These are phyloP conservation scores for Protodeltote pygarga DNA, from an alignment of 2,888 invertebrate species.

Conservation along the genomic window DNA sequence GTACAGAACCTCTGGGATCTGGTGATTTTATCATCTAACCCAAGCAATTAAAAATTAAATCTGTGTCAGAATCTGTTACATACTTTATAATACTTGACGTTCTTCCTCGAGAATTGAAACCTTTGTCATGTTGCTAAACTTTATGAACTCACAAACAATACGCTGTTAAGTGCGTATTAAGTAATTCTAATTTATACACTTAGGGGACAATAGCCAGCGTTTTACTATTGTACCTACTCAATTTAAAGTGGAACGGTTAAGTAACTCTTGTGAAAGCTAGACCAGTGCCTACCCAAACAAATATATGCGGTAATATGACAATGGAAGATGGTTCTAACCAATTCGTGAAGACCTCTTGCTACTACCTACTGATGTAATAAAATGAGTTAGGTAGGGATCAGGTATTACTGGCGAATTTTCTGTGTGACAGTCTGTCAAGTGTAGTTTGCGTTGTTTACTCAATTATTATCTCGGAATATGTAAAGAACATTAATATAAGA, in stretches of 20 bases:
- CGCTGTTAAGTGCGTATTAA: slow-evolving; percentile 38
- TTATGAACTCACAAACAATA: slow-evolving; percentile 41
- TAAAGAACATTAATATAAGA: slow-evolving; percentile 4
- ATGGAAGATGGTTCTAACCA: slow-evolving; percentile 30
- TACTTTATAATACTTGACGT: background rate
- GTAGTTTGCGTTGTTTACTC: slow-evolving; percentile 21
- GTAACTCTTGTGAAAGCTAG: slow-evolving; percentile 50
- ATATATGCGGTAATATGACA: slow-evolving; percentile 49
- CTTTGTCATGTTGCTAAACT: slow-evolving; percentile 35
- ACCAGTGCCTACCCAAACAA: slow-evolving; percentile 36
- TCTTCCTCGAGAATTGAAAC: slow-evolving; percentile 23
- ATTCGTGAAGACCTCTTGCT: slow-evolving; percentile 17
- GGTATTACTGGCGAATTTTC: slow-evolving; percentile 9
- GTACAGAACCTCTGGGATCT: too few species aligned
- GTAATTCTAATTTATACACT: slow-evolving; percentile 43
- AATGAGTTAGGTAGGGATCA: slow-evolving; percentile 3
- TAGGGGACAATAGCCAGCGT: slow-evolving; percentile 39
- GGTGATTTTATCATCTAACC: too few species aligned
- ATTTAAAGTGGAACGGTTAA: slow-evolving; percentile 54
- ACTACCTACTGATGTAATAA: background rate
- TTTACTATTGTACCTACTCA: slow-evolving; percentile 32
- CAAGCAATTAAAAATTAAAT: too few species aligned
- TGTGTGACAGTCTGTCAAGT: slow-evolving; percentile 18
- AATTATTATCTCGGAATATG: slow-evolving; percentile 13
- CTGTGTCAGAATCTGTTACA: too few species aligned